Evolutionary conservation across 1,140 invertebrate species (phyloP).

Genomic region (Drosophila fuyamai): DNA sequence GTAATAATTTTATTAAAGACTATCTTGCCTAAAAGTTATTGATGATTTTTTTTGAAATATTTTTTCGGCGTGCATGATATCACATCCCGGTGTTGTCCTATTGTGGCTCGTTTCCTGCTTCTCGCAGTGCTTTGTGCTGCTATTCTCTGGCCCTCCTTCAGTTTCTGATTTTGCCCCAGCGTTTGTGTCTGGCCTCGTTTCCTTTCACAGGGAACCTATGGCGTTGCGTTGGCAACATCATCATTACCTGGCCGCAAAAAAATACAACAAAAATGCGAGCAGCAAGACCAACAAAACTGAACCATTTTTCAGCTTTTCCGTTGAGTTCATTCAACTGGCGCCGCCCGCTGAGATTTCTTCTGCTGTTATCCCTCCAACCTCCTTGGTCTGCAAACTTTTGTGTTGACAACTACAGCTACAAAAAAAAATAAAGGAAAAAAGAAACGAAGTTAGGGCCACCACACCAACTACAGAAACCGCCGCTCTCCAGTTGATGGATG

Average conservation of each 20-base stretch:
- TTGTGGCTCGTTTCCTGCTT: conserved; percentile 78
- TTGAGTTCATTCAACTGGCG: conserved; percentile 78
- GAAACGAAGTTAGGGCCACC: conserved; percentile 57
- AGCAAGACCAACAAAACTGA: conserved; percentile 42
- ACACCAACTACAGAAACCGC: conserved; percentile 14
- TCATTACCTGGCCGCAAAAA: conserved; percentile 70
- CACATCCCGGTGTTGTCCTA: conserved; percentile 66
- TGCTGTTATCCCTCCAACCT: conserved; percentile 22
- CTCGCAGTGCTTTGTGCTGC: conserved; percentile 41
- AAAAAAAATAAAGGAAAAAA: conserved; percentile 18
- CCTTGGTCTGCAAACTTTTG: conserved; percentile 45
- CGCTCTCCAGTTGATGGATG: conserved; percentile 76
- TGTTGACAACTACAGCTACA: conserved; percentile 63
- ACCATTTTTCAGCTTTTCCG: conserved; percentile 72
- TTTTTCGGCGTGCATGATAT: conserved; percentile 24
- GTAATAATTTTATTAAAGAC: no score
- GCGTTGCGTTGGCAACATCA: conserved; percentile 64
- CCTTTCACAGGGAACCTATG: conserved; percentile 64
- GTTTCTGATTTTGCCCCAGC: conserved; percentile 31
- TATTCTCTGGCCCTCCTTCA: conserved; percentile 42
- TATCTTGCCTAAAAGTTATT: no score
- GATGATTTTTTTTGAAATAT: background rate
- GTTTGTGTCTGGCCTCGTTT: conserved; percentile 67
- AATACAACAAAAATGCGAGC: conserved; percentile 13
- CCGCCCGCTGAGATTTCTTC: conserved; percentile 70